phyloP scores from a whole-genome alignment of 2,797 vertebrate genomes.

The Eulemur coronatus region DNA sequence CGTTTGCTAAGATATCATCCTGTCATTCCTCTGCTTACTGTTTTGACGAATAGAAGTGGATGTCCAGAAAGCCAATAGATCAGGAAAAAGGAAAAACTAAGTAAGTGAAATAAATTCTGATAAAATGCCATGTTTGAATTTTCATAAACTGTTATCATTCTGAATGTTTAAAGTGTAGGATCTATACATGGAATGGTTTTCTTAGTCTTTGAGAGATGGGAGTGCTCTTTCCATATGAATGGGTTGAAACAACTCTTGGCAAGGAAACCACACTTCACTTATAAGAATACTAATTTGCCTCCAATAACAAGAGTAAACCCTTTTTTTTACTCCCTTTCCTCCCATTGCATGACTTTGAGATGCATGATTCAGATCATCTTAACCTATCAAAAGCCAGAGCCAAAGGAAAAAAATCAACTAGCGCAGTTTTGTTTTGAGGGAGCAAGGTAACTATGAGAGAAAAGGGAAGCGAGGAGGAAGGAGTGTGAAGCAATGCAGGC shows the following conservation, averaged over 20 bases:
- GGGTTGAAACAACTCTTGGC: not conserved
- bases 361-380: not conserved
- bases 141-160: not conserved
- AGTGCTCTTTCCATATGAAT: no score
- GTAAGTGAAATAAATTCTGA: not conserved
- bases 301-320: no score
- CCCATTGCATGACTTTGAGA: not conserved
- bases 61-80: not conserved
- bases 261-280: not conserved
- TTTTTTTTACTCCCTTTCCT: not conserved
- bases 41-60: not conserved
- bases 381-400: not conserved
- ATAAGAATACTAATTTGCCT: not conserved
- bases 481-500: rapidly evolving
- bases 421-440: not conserved
- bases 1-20: no score
- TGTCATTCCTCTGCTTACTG: not conserved
- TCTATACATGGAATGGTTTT: not conserved
- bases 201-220: not conserved
- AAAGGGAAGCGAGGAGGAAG: not conserved
- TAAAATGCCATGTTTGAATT: not conserved
- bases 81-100: not conserved
- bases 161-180: not conserved
- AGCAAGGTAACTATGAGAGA: not conserved
- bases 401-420: not conserved